Conservation (phyloP, 2,888 invertebrate genomes). For the Drosophila aldrichi region DNA sequence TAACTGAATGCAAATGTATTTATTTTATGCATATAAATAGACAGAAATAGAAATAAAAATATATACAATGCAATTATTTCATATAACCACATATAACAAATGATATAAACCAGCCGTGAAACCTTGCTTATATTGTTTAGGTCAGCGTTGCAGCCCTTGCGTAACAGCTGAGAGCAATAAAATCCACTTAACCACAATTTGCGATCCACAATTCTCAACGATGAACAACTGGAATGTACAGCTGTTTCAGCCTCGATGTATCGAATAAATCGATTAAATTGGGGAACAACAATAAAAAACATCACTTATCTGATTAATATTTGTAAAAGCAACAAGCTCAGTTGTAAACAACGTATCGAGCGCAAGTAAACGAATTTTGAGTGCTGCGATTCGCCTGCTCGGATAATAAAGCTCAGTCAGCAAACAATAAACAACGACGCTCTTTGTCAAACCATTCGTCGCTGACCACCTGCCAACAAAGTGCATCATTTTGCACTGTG, state of each 20-base stretch:
- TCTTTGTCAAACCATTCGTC: conserved; percentile 12
- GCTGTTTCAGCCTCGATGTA: conserved; percentile 30
- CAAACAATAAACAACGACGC: conserved; percentile 3
- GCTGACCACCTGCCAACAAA: conserved; percentile 27
- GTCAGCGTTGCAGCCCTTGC: conserved; percentile 15
- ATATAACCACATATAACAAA: too few species aligned
- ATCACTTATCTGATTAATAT: conserved; percentile 31
- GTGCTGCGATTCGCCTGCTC: conserved; percentile 9
- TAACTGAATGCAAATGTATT: background rate
- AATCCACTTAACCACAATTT: conserved; percentile 7
- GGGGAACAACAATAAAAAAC: conserved; percentile 29
- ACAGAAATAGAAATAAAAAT: background rate
- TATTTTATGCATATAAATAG: background rate
- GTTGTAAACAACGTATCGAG: conserved; percentile 23
- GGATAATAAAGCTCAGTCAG: background rate
- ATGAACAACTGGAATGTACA: conserved; percentile 18
- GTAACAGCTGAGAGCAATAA: conserved; percentile 21
- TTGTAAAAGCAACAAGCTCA: conserved; percentile 27
- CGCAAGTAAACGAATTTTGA: conserved; percentile 13
- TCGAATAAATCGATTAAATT: conserved; percentile 24
- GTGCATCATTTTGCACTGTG: conserved; percentile 21
- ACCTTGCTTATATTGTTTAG: background rate
- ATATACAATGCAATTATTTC: too few species aligned
- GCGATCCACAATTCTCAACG: conserved; percentile 2
- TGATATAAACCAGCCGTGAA: too few species aligned